A percentile compares a stretch with the other conserved stretches of the same genome.
phyloP scores from a whole-genome alignment of 2,113 vertebrate genomes.

The Natator depressus region DNA sequence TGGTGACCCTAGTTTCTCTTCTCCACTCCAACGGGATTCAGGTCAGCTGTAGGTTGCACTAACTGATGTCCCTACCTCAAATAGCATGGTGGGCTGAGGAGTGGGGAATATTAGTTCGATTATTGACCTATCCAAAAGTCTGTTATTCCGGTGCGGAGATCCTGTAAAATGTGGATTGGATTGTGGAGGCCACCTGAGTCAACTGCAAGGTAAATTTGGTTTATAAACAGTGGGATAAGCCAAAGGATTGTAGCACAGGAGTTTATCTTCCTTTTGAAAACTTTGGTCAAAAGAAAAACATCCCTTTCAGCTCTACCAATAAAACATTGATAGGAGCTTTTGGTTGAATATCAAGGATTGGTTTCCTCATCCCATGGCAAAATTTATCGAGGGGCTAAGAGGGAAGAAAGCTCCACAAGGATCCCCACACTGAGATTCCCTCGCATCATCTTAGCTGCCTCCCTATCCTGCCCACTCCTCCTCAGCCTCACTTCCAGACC shows the following conservation, averaged over 20 bases:
- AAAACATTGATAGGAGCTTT: neutral
- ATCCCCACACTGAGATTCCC: too few relatives aligned
- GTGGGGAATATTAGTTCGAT: neutral
- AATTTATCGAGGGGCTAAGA: neutral
- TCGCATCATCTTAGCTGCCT: too few relatives aligned
- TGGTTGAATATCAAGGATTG: neutral
- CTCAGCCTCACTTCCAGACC: neutral
- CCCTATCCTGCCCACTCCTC: neutral
- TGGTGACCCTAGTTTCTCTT: neutral
- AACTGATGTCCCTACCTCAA: neutral
- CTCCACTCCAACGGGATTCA: too few relatives aligned
- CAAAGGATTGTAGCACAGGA: neutral
- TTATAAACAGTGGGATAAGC: neutral
- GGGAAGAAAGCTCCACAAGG: neutral
- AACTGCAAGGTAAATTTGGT: neutral
- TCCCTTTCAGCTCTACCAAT: neutral
- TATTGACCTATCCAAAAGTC: rapidly evolving
- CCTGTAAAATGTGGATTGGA: neutral
- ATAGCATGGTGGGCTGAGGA: neutral
- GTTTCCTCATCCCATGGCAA: neutral
- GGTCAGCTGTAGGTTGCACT: too few relatives aligned
- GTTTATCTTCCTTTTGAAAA: neutral
- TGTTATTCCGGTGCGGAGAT: neutral
- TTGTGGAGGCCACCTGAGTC: neutral
- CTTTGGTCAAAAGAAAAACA: neutral